Evolutionary conservation across 2,797 vertebrate genomes (phyloP).

Genomic region (Pogoniulus pusillus): DNA sequence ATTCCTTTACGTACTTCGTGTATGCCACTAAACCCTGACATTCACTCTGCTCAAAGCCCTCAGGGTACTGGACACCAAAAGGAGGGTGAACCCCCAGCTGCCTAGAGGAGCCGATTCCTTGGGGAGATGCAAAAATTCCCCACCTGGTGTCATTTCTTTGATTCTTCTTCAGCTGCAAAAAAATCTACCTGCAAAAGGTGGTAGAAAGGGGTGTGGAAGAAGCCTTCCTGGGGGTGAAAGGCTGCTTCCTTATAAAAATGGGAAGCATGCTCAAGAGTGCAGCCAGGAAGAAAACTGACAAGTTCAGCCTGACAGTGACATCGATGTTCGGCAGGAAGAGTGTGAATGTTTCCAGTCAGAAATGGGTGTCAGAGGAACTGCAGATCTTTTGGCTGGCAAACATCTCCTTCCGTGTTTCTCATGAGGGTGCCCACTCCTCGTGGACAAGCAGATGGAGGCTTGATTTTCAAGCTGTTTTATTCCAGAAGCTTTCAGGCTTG

Average conservation of each 20-base stretch:
- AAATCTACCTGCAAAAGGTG: not conserved
- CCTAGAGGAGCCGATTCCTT: not conserved
- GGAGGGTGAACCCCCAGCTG: not conserved
- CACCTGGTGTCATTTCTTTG: not conserved
- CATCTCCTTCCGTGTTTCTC: not conserved
- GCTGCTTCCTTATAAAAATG: not conserved
- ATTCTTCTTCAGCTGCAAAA: not conserved
- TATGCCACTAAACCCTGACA: not conserved
- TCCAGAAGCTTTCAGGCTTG: not conserved
- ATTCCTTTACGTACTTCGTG: not conserved
- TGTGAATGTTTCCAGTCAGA: not conserved
- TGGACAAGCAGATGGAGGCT: not conserved
- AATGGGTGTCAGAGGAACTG: not conserved
- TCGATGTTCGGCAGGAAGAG: not conserved
- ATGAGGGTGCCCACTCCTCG: not conserved
- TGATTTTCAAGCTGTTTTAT: not conserved
- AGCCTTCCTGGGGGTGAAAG: not conserved
- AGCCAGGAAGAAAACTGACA: not conserved
- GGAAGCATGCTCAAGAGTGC: not conserved
- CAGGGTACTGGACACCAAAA: fast-evolving
- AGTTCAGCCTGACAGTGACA: not conserved
- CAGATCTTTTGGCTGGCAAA: not conserved
- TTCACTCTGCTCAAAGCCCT: not conserved
- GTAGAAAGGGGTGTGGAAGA: no score
- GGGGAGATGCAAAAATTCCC: not conserved